phyloP scores from a whole-genome alignment of 2,797 vertebrate species.

The Falco peregrinus region DNA sequence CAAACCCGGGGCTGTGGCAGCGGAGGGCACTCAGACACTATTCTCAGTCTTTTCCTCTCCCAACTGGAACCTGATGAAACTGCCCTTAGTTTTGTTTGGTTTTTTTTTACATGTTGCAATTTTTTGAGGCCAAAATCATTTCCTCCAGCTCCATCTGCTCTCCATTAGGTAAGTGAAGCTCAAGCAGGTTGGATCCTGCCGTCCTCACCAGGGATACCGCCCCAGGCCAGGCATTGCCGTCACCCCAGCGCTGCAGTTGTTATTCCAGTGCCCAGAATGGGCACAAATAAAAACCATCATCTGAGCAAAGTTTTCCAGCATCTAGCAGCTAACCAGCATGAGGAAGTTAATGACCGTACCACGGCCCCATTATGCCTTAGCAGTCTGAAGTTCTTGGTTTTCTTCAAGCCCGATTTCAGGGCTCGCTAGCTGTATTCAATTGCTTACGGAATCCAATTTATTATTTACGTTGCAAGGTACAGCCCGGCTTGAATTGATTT shows the following conservation, averaged over 20 bases:
- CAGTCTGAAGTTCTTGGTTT: neutral
- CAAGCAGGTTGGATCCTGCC: neutral
- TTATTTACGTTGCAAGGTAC: slow-evolving; percentile 28
- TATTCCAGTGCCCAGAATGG: neutral
- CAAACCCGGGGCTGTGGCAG: neutral
- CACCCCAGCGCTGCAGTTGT: neutral
- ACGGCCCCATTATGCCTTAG: neutral
- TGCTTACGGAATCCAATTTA: neutral
- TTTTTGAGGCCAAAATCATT: neutral
- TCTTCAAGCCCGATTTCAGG: neutral
- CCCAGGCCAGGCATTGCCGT: neutral
- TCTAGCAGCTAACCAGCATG: neutral
- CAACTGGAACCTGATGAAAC: neutral
- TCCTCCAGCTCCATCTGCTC: neutral
- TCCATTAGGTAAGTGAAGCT: neutral
- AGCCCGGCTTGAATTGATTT: slow-evolving; percentile 16
- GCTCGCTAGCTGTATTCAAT: neutral
- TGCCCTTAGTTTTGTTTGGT: neutral
- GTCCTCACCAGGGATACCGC: neutral
- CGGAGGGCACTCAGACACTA: accelerated
- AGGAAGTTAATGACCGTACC: neutral
- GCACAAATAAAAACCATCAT: neutral
- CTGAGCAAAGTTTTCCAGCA: neutral
- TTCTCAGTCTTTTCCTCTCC: neutral
- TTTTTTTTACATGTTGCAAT: neutral